phyloP scores from a whole-genome alignment of 2,888 invertebrate species.

The Agelastica alni region DNA sequence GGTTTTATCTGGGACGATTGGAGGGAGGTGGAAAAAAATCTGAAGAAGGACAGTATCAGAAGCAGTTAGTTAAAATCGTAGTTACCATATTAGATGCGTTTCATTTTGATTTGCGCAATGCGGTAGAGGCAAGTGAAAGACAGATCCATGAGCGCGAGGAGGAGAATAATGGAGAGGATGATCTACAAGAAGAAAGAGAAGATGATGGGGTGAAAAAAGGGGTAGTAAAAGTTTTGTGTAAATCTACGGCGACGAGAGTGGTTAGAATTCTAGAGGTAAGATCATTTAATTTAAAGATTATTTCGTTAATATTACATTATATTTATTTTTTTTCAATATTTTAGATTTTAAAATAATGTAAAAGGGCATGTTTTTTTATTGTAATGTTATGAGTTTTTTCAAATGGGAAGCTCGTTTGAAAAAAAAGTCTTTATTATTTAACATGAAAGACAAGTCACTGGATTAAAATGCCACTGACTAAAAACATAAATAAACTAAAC shows the following conservation, averaged over 20 bases:
- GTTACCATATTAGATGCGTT: slow-evolving; percentile 86
- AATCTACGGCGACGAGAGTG: slow-evolving; percentile 76
- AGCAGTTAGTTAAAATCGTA: slow-evolving; percentile 77
- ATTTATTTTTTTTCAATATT: too few species aligned
- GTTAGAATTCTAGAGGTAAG: slow-evolving; percentile 57
- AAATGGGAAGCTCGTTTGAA: too few species aligned
- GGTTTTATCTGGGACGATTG: slow-evolving; percentile 78
- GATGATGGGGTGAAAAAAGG: slow-evolving; percentile 23
- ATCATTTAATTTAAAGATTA: too few species aligned
- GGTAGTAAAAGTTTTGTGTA: slow-evolving; percentile 61
- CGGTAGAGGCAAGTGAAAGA: slow-evolving; percentile 40
- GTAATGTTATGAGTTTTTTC: too few species aligned
- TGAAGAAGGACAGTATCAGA: slow-evolving; percentile 83
- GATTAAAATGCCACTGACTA: too few species aligned
- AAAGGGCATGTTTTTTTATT: too few species aligned
- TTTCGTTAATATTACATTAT: too few species aligned
- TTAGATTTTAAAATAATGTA: too few species aligned
- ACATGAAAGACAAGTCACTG: too few species aligned
- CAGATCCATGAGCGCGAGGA: slow-evolving; percentile 26
- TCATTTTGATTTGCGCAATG: slow-evolving; percentile 84
- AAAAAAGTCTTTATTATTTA: too few species aligned
- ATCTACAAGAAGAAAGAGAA: slow-evolving; percentile 41
- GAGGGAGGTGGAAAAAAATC: slow-evolving; percentile 67
- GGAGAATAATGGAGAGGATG: slow-evolving; percentile 52
- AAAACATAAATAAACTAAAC: too few species aligned